Evolutionary conservation across 2,797 vertebrate species (phyloP), one percentile per base, ranked within the genome.

Genomic region (Enteromius viviparus): DNA sequence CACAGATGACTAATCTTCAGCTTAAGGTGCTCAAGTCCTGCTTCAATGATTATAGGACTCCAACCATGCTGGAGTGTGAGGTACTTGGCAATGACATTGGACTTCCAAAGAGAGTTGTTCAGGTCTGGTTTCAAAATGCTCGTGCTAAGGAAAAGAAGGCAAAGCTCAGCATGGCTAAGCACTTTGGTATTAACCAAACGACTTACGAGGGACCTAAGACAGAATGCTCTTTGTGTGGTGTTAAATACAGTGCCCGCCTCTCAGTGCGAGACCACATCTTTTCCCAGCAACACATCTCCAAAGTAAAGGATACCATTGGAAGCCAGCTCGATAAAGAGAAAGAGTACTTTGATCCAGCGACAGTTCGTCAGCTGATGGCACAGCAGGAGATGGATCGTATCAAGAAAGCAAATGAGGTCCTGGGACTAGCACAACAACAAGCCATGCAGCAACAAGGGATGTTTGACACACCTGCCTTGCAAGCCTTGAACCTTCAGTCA

Each of bases 81-180:
- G 98, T 99, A 90, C 96, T 99, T 89, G 98, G 98, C 92, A 99
- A 98, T 94, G 98, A 99, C 21, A 99, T 99, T 91, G 98, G 98
- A 96, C 97, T 99, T 95, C 98, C 98, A 96, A 99, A 99, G 95
- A 97, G 98, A 95, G 98, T 99, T 82, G 98, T 99, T 93, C 98
- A 99, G 94, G 98, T 99, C 91, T 99, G 98, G 98, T 99, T 99
- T 95, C 98, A 99, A 94, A 99, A 99, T 92, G 98, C 98, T 82
- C 95, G 98, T 90, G 98, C 98, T 45, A 99, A 99, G 92, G 98
- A 99, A 91, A 99, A 99, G 94, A 99, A 99, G 93, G 95, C 97
- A 85, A 99, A 99, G 92, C 95, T 99, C 89, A 99, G 97, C 92
- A 99, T 99, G 98, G 98, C 98, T 91, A 99, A 99, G 94, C 98